Base-by-base conservation (phyloP, 92 coral and sea anemone species). In the Actinernus sp. region DNA sequence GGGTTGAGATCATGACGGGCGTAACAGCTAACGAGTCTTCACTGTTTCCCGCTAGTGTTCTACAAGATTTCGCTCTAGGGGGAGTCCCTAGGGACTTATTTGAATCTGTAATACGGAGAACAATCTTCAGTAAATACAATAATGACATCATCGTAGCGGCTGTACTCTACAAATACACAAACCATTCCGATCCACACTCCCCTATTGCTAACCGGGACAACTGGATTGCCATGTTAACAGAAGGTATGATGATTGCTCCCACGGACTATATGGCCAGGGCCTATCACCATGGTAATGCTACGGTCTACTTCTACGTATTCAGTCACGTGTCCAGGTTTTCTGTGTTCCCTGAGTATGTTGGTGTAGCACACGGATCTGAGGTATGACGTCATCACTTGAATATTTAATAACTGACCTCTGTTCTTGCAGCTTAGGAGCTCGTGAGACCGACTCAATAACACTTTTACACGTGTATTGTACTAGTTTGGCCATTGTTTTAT, bases 291-390 rank as follows among this genome's bases (percentile, higher is more conserved):
- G 63, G 63, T 11, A 72, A 63, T 5, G 44, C 38, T 28, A 81
- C 85, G 1, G 58, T 62, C 1, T 70, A 71, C 17, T 70, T 78
- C 44, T 71, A 69, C 41, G 47, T 40, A 7, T 78, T 78, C 57
- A 54, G 33, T 8, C 85, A 78, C 26, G 60, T 81, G 31, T 61
- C 85, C 11, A 70, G 20, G 24, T 52, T 47, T 52, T 78, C 80
- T 26, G 30, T 31, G 37, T 65, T 58, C 45, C 80, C 80, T 43
- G 71, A 71, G 39, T 78, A 71, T 56, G 73, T 36, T n/a, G 85
- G 85, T 29, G 80, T 78, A 30, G 32, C 23, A 20, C 85, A 78
- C n/a, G n/a, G n/a, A n/a, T n/a, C n/a, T n/a, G n/a, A n/a, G n/a
- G n/a, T n/a, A n/a, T n/a, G n/a, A n/a, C n/a, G n/a, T n/a, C n/a